Evolutionary conservation across 2,113 vertebrate species (phyloP), one percentile per base, ranked within the genome.

Genomic region (Perognathus longimembris): DNA sequence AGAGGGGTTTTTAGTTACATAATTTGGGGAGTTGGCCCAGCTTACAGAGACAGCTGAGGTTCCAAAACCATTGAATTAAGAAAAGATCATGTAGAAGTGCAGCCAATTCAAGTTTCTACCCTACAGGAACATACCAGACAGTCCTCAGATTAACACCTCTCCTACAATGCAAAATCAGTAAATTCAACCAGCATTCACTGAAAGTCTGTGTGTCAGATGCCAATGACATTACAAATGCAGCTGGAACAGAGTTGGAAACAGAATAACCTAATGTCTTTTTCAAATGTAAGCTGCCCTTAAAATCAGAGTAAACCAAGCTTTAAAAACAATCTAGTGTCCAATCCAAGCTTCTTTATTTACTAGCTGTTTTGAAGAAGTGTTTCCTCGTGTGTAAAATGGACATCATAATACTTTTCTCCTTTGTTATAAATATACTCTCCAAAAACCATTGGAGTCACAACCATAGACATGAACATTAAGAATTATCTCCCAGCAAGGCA

Each of bases 1-100:
- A 93, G 70, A 70, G 34, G 28, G n/a, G 38, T 94, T 91, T 94
- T 91, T 91, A 32, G 66, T 95, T 92, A 95, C 92, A 74, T 86
- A 95, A 94, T 93, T 80, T 90, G 90, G 78, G 91, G 91, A 71
- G 26, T n/a, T 38, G 64, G 59, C 89, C 67, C 74, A 32, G 40
- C 66, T 70, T 45, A 18, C 59, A 50, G 61, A 90, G 59, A 32
- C 77, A 79, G 88, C 42, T 77, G 67, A 76, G 18, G 85, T 90
- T 45, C 66, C 90, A 93, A 54, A 90, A 88, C n/a, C 50, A 88
- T 7, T 87, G 66, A 88, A 64, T 80, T 70, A 63, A 88, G 75
- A 22, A 34, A 42, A 83, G 78, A 91, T 61, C 21, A 38, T 92
- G 32, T 42, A 80, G 81, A 75, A 73, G 24, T 24, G n/a, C 61